Base-by-base conservation (phyloP, 1,140 invertebrate species). In the Pseudomyrmex sp. region DNA sequence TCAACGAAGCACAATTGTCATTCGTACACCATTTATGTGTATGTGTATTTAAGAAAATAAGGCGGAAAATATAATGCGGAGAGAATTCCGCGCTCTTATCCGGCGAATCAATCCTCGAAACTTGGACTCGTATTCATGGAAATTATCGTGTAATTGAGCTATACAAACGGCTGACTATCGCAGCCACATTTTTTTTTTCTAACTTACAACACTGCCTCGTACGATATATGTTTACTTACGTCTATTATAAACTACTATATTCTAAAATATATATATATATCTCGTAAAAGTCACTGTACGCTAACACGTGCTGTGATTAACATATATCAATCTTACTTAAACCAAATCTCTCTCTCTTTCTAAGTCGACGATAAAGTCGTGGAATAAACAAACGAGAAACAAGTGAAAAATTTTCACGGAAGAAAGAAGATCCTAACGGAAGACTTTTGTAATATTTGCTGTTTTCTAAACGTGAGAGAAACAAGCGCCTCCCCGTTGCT, bases 361-460 rank as follows among this genome's bases (percentile, higher is more conserved):
- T 52, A 26, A 56, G 46, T 59, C 48, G 26, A 69, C 20, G 52
- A n/a, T 15, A 20, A 69, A 44, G 26, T 26, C 18, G 54, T 23
- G 44, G 65, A 63, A 58, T 72, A 35, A 35, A 79, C 12, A n/a
- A 79, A 70, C 44, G 20, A 8, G 20, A 8, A 13, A 72, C n/a
- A 48, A 35, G 35, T 35, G 23, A 35, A 54, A 69, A 54, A 75
- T 62, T 72, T 23, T 26, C 50, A 62, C 44, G 18, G 23, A 18
- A 2, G 4, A 76, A 72, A 10, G 35, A 15, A 72, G n/a, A 80
- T 18, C 20, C 54, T 70, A 76, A 82, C 77, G 91, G 90, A 93
- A 93, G 91, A 93, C 90, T 87, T 83, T 92, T 85, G 85, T 91
- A 88, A 91, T 91, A 85, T 92, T 92, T 92, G 91, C 87, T 91